Conservation (phyloP, 1,140 invertebrate genomes). For the Polypedilum pembai region DNA sequence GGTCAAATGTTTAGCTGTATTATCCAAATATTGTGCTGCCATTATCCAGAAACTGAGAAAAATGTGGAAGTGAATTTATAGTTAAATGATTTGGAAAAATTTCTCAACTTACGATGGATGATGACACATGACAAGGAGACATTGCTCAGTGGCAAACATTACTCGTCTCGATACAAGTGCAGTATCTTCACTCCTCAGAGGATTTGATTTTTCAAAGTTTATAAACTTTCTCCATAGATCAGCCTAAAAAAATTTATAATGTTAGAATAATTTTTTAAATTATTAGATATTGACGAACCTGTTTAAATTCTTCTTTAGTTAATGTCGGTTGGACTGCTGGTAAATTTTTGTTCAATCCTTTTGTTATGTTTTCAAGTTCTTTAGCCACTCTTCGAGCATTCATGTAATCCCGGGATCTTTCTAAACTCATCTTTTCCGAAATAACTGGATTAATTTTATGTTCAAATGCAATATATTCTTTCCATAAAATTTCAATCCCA, state of each 20-base stretch:
- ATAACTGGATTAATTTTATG: slow-evolving; percentile 96
- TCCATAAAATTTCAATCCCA: slow-evolving; percentile 97
- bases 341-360: slow-evolving; percentile 88
- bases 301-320: slow-evolving; percentile 85
- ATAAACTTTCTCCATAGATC: slow-evolving; percentile 99
- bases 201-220: slow-evolving; percentile 94
- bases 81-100: neutral
- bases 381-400: slow-evolving; percentile 94
- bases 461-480: slow-evolving; percentile 92
- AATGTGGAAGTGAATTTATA: neutral
- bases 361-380: slow-evolving; percentile 89
- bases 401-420: slow-evolving; percentile 81
- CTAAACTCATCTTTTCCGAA: slow-evolving; percentile 56
- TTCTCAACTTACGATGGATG: slow-evolving; percentile 59
- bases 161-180: slow-evolving; percentile 85
- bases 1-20: slow-evolving; percentile 81
- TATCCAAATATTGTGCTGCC: slow-evolving; percentile 90
- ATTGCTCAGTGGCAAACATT: slow-evolving; percentile 98
- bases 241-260: slow-evolving; percentile 53
- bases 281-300: slow-evolving; percentile 52
- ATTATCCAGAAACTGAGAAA: slow-evolving; percentile 80
- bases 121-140: slow-evolving; percentile 90
- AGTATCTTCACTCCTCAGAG: slow-evolving; percentile 90
- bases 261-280: no score
- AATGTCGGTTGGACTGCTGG: slow-evolving; percentile 90